Evolutionary conservation across 2,888 invertebrate genomes (phyloP).

Genomic region (Pollenia amentaria): DNA sequence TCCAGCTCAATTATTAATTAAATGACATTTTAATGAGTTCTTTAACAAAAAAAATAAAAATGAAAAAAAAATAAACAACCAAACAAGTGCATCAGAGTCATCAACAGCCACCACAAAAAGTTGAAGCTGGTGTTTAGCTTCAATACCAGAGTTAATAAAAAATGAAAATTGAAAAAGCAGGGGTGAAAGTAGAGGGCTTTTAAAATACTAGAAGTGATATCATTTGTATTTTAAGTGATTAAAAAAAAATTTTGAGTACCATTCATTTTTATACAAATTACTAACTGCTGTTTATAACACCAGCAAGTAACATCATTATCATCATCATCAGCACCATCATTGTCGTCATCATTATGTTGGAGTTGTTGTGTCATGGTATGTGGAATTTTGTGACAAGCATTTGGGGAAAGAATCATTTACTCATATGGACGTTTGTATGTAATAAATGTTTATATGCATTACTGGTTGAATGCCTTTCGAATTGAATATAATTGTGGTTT

Average conservation of each 20-base stretch:
- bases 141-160: background rate
- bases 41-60: constrained; percentile 22
- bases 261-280: constrained; percentile 68
- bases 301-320: constrained; percentile 10
- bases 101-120: constrained; percentile 7
- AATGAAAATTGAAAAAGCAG: background rate
- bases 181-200: background rate
- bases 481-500: constrained; percentile 56
- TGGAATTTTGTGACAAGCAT: constrained; percentile 42
- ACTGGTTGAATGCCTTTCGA: constrained; percentile 52
- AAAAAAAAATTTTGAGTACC: constrained; percentile 61
- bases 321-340: background rate
- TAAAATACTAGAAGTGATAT: constrained; percentile 46
- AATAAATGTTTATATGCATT: constrained; percentile 37
- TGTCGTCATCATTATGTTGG: background rate
- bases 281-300: constrained; percentile 55
- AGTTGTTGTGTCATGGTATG: constrained; percentile 41
- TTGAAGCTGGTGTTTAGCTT: constrained; percentile 37
- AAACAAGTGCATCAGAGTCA: constrained; percentile 63
- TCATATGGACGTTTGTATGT: background rate
- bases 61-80: constrained; percentile 8
- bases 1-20: constrained; percentile 74
- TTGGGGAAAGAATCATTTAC: constrained; percentile 13
- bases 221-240: constrained; percentile 65
- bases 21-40: constrained; percentile 74